phyloP scores from a whole-genome alignment of 2,797 vertebrate species.

The Microctenopoma lineatum region DNA sequence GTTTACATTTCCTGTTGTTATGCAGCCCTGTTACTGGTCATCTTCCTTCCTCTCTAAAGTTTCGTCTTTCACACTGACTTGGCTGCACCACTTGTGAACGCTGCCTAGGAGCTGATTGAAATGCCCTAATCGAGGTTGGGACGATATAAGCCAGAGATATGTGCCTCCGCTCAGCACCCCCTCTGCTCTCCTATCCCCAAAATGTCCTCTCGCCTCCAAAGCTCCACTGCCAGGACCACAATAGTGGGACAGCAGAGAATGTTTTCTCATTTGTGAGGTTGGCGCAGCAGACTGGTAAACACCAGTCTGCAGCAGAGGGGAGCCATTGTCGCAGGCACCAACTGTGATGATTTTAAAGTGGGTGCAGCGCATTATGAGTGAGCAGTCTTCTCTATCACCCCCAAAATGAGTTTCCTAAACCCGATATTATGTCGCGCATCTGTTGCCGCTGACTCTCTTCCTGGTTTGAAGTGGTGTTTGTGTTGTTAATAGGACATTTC shows the following conservation, averaged over 20 bases:
- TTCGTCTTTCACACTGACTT: constrained; percentile 37
- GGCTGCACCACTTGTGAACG: constrained; percentile 40
- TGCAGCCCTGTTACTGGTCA: constrained; percentile 29
- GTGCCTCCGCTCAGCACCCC: constrained; percentile 51
- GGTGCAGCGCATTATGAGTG: constrained; percentile 39
- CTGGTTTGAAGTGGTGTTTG: constrained; percentile 59
- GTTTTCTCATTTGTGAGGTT: constrained; percentile 51
- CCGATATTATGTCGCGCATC: constrained; percentile 69
- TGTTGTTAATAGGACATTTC: constrained; percentile 55
- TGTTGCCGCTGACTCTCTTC: constrained; percentile 47
- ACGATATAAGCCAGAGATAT: constrained; percentile 61
- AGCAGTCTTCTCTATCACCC: constrained; percentile 49
- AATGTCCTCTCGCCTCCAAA: constrained; percentile 46
- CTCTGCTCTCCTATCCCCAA: constrained; percentile 38
- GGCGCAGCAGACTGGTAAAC: constrained; percentile 55
- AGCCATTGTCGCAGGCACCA: constrained; percentile 47
- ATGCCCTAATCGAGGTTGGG: constrained; percentile 63
- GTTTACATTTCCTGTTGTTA: constrained; percentile 27
- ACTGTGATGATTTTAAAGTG: constrained; percentile 63
- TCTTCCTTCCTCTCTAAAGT: constrained; percentile 25
- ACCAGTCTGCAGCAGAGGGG: constrained; percentile 51
- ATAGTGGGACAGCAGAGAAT: constrained; percentile 44
- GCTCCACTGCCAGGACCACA: constrained; percentile 42
- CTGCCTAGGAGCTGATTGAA: constrained; percentile 67
- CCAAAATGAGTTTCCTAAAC: constrained; percentile 65